phyloP scores from a whole-genome alignment of 1,140 invertebrate genomes.

The Sinonovacula constricta region DNA sequence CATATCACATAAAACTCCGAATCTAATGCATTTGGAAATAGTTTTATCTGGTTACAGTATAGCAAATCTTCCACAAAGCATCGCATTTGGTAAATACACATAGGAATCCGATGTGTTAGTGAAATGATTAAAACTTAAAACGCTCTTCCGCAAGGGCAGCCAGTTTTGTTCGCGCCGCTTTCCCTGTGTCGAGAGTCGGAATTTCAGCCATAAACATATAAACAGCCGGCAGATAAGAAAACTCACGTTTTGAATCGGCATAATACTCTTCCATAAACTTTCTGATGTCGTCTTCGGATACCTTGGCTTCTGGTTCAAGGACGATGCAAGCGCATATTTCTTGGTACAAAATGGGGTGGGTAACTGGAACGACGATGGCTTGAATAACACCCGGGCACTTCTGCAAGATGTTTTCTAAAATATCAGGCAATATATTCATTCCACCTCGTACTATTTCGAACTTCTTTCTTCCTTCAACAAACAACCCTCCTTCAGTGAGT shows the following conservation, averaged over 20 bases:
- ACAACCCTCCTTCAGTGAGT: constrained; percentile 51
- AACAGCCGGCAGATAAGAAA: not conserved
- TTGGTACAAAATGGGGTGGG: constrained; percentile 23
- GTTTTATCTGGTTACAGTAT: no score
- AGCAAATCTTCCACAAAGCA: no score
- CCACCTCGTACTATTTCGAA: constrained; percentile 43
- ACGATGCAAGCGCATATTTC: constrained; percentile 19
- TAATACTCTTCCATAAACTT: not conserved
- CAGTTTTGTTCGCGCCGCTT: not conserved
- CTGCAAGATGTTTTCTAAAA: constrained; percentile 17
- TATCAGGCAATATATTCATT: constrained; percentile 31
- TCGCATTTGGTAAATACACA: no score
- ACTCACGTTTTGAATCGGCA: not conserved
- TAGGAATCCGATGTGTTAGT: no score
- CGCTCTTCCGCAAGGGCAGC: not conserved
- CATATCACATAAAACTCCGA: no score
- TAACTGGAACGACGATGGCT: constrained; percentile 33
- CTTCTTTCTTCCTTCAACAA: constrained; percentile 32
- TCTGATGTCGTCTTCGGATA: not conserved
- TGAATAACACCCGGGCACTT: constrained; percentile 3
- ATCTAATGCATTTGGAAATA: no score
- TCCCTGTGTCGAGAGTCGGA: constrained; percentile 6
- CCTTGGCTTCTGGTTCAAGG: not conserved
- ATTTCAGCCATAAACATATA: constrained; percentile 16
- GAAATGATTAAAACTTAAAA: no score